Percentiles rank a stretch among this genome's conserved stretches.
phyloP scores from a whole-genome alignment of 2,113 vertebrate genomes.

The Solenodon paradoxus region DNA sequence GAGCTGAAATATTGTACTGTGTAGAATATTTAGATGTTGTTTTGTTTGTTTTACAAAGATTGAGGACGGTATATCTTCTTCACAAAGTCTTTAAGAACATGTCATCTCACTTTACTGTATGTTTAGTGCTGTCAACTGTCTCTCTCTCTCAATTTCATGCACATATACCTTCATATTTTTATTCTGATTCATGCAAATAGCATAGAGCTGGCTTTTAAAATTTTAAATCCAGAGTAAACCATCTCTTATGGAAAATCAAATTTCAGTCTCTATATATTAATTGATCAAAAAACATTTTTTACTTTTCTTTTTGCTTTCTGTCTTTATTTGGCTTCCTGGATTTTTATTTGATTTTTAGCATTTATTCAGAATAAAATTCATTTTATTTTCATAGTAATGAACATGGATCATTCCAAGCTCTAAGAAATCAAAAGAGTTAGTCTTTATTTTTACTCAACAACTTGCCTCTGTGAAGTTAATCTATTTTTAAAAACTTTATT shows the following conservation, averaged over 20 bases:
- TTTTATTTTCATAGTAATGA: background rate
- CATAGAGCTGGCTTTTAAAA: background rate
- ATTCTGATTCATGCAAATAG: background rate
- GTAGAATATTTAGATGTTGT: background rate
- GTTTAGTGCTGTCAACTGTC: background rate
- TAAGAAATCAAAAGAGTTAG: background rate
- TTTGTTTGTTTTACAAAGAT: background rate
- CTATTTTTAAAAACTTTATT: background rate
- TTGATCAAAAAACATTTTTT: background rate
- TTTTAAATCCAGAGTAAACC: no score
- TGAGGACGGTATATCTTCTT: background rate
- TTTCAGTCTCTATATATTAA: background rate
- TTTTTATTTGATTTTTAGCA: background rate
- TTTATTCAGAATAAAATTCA: background rate
- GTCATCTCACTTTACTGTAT: background rate
- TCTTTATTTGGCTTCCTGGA: no score
- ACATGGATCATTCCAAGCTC: background rate
- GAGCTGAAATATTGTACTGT: background rate
- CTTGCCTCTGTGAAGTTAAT: background rate
- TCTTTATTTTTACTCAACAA: background rate
- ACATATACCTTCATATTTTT: background rate
- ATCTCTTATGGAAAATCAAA: no score
- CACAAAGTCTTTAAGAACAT: background rate
- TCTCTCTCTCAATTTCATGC: background rate
- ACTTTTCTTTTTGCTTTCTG: background rate